A percentile compares a stretch with the other conserved stretches of the same genome.
phyloP scores from a whole-genome alignment of 2,888 invertebrate species.

The Parasteatoda lunata region DNA sequence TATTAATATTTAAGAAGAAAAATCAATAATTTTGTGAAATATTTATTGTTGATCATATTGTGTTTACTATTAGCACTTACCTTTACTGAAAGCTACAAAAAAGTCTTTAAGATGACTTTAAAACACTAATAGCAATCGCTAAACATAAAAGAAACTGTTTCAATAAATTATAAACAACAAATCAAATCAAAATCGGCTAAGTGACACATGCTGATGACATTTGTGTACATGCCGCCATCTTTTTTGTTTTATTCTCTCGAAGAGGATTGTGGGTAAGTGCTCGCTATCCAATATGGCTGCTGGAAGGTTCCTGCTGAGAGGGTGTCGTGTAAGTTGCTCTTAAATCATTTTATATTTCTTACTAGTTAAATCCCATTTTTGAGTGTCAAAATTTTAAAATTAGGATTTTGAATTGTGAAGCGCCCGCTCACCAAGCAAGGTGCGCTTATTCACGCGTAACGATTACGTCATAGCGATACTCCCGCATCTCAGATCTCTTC shows the following conservation, averaged over 20 bases:
- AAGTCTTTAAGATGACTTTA: no score
- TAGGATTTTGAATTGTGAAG: not conserved
- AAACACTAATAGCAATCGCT: no score
- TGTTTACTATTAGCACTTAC: no score
- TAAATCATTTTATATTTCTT: slow-evolving; percentile 49
- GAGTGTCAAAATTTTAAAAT: slow-evolving; percentile 32
- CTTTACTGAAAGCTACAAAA: no score
- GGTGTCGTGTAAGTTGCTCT: slow-evolving; percentile 68
- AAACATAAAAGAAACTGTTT: no score
- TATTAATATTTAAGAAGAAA: no score
- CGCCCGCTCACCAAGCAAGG: slow-evolving; percentile 2
- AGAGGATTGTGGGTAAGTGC: slow-evolving; percentile 65
- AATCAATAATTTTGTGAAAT: no score
- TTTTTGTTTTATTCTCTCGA: slow-evolving; percentile 49
- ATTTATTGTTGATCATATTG: no score
- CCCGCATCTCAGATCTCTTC: slow-evolving; percentile 52
- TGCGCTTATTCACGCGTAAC: not conserved
- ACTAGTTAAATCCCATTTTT: slow-evolving; percentile 15
- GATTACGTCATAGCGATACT: slow-evolving; percentile 8
- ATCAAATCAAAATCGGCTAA: not conserved
- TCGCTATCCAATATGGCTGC: slow-evolving; percentile 69
- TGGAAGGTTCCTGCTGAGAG: slow-evolving; percentile 68
- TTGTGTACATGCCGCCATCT: slow-evolving; percentile 63
- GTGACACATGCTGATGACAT: slow-evolving; percentile 25
- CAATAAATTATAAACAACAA: no score